These are phyloP conservation scores for Orchesella cincta DNA, from an alignment of 1,140 invertebrate species.

Conservation along the genomic window DNA sequence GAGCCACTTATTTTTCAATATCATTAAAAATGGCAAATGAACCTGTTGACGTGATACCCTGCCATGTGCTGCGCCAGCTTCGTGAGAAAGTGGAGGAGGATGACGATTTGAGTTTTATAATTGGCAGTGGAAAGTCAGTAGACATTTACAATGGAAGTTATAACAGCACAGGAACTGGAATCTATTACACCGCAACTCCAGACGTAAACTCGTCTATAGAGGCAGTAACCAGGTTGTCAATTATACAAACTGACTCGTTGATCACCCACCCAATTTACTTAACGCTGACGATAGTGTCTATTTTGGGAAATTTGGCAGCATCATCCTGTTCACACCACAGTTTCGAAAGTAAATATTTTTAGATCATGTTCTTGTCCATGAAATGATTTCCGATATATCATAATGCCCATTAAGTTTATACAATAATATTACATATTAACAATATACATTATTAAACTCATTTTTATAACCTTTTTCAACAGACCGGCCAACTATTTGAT, in stretches of 20 bases:
- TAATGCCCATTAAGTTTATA: not conserved
- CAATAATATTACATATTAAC: not conserved
- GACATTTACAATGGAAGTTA: too few species aligned
- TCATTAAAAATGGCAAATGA: not conserved
- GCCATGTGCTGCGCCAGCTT: too few species aligned
- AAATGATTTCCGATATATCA: not conserved
- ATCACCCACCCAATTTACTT: conserved; percentile 11
- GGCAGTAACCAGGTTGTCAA: too few species aligned
- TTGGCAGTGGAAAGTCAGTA: too few species aligned
- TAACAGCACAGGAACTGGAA: too few species aligned
- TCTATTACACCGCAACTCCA: too few species aligned
- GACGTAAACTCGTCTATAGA: too few species aligned
- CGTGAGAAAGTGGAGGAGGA: too few species aligned
- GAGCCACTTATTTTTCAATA: too few species aligned
- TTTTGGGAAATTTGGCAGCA: conserved; percentile 23
- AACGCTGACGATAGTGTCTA: not conserved
- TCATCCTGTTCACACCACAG: conserved; percentile 11
- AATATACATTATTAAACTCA: conserved; percentile 1
- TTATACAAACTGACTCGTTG: not conserved
- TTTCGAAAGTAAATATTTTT: conserved; percentile 33
- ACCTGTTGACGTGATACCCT: not conserved
- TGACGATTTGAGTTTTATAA: too few species aligned
- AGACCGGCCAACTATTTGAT: conserved; percentile 36
- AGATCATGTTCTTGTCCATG: not conserved
- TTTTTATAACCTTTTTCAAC: not conserved